Evolutionary conservation across 2,797 vertebrate genomes (phyloP).

Genomic region (Sebastes vulpes): DNA sequence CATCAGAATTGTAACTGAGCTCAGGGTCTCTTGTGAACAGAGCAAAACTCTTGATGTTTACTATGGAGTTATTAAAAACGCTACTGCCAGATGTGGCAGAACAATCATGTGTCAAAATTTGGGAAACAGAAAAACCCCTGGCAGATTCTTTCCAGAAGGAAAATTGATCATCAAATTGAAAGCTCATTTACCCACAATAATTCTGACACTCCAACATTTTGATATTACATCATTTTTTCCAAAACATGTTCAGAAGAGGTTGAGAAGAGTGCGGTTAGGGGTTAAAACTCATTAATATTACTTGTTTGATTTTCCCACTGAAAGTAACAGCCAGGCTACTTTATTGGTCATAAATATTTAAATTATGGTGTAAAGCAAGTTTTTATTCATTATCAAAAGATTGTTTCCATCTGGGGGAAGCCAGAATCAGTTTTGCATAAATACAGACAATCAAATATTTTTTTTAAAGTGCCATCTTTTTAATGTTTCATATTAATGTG

Average conservation of each 20-base stretch:
- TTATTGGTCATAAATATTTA: slow-evolving; percentile 28
- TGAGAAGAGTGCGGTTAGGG: neutral
- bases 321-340: slow-evolving; percentile 25
- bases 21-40: neutral
- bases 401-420: slow-evolving; percentile 29
- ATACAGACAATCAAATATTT: slow-evolving; percentile 31
- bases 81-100: slow-evolving; percentile 34
- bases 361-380: slow-evolving; percentile 20
- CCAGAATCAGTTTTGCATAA: slow-evolving; percentile 19
- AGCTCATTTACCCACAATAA: slow-evolving; percentile 37
- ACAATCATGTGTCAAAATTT: slow-evolving; percentile 21
- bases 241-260: slow-evolving; percentile 40
- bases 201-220: slow-evolving; percentile 21
- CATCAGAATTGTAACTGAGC: slow-evolving; percentile 22
- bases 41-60: slow-evolving; percentile 26
- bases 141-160: slow-evolving; percentile 15
- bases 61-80: slow-evolving; percentile 38
- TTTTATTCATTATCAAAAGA: slow-evolving; percentile 34
- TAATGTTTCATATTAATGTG: slow-evolving; percentile 23
- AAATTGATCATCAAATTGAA: slow-evolving; percentile 28
- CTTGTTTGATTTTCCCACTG: slow-evolving; percentile 16
- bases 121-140: slow-evolving; percentile 15
- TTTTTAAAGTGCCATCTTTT: slow-evolving; percentile 16
- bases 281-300: neutral
- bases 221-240: slow-evolving; percentile 46